phyloP scores from a whole-genome alignment of 2,113 vertebrate genomes.

The Callorhinus ursinus region DNA sequence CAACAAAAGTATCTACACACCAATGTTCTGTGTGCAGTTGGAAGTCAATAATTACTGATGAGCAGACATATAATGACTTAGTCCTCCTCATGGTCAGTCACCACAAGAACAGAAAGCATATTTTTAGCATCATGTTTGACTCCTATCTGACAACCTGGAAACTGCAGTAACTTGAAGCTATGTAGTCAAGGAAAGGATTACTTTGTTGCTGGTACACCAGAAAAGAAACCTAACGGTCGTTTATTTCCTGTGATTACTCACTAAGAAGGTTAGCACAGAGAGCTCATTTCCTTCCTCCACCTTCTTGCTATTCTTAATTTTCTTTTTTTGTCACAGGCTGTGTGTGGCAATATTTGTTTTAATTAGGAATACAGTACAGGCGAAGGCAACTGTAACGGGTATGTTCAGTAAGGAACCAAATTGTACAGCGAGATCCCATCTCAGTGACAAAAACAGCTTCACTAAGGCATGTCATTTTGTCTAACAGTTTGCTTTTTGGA shows the following conservation, averaged over 20 bases:
- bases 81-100: not conserved
- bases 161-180: not conserved
- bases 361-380: conserved; percentile 47
- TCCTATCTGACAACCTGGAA: conserved; percentile 24
- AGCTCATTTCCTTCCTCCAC: not conserved
- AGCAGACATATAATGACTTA: not conserved
- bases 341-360: conserved; percentile 4
- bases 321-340: not conserved
- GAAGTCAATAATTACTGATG: not conserved
- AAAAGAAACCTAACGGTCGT: not conserved
- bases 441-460: not conserved
- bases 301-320: not conserved
- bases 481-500: not conserved
- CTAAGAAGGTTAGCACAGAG: not conserved
- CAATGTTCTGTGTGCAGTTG: not conserved
- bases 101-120: not conserved
- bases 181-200: conserved; percentile 3
- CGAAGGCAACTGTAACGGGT: not conserved
- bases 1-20: not conserved
- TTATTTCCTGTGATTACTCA: not conserved
- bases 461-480: not conserved
- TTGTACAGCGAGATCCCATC: not conserved
- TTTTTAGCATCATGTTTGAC: conserved; percentile 29
- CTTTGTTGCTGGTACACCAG: not conserved
- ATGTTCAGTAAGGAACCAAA: conserved; percentile 4